Percentiles rank a stretch among this genome's conserved stretches.
Conservation (phyloP, 2,888 invertebrate species). For the Plebejus argus region DNA sequence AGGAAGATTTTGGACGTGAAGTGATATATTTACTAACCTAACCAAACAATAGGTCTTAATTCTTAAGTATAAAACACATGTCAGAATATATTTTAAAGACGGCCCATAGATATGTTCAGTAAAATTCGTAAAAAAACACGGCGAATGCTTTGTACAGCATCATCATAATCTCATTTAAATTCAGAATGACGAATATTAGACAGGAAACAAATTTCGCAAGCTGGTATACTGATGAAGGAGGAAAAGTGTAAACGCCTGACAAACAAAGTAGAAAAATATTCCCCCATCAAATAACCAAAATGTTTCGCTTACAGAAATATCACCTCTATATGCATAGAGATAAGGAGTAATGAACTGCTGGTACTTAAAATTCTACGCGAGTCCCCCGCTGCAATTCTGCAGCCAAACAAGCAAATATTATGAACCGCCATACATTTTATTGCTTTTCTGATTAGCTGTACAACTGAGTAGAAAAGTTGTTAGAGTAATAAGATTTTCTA, state of each 20-base stretch:
- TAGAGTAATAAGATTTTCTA: not conserved
- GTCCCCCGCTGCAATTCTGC: conserved; percentile 39
- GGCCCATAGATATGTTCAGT: no score
- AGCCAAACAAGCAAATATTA: conserved; percentile 43
- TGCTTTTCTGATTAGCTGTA: conserved; percentile 31
- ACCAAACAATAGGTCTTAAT: no score
- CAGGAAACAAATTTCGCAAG: conserved; percentile 12
- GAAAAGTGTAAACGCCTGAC: conserved; percentile 13
- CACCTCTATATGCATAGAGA: not conserved
- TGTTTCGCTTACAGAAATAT: not conserved
- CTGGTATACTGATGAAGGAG: conserved; percentile 4
- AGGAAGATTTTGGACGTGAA: no score
- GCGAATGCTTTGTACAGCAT: not conserved
- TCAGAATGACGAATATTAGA: not conserved
- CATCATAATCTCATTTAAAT: not conserved
- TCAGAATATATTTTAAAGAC: no score
- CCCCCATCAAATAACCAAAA: conserved; percentile 12
- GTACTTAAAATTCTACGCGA: conserved; percentile 37
- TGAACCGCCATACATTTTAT: conserved; percentile 38
- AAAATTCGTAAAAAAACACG: no score
- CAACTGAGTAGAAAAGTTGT: not conserved
- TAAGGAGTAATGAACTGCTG: conserved; percentile 16
- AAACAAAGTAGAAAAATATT: conserved; percentile 17
- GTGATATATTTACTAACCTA: no score
- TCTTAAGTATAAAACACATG: no score